Conservation (phyloP, 2,888 invertebrate genomes). For the Nomada hirtipes region DNA sequence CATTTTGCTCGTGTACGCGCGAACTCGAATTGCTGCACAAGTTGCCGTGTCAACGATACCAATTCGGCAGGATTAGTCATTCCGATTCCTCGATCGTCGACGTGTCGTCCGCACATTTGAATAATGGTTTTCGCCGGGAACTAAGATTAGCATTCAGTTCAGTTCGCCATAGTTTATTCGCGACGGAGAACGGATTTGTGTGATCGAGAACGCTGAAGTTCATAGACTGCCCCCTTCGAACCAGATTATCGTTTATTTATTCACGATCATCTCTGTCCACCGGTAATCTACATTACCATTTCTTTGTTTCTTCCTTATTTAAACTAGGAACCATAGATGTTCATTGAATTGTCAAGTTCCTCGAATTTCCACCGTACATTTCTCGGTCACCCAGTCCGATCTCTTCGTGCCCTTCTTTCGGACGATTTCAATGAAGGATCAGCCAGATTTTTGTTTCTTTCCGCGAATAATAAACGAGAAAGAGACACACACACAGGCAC, state of each 20-base stretch:
- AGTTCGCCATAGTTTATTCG: neutral
- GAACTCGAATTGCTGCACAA: neutral
- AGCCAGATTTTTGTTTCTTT: neutral
- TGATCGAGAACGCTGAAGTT: conserved; percentile 40
- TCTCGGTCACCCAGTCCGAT: neutral
- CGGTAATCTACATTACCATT: neutral
- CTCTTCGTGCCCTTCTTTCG: conserved; percentile 9
- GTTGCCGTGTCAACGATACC: neutral
- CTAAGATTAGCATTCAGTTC: conserved; percentile 10
- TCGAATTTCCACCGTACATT: neutral
- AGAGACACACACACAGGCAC: conserved; percentile 7
- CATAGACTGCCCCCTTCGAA: conserved; percentile 26
- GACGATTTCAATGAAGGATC: conserved; percentile 13
- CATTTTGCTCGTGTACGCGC: neutral
- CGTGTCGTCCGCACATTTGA: neutral
- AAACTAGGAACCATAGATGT: conserved; percentile 14
- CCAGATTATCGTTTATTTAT: neutral
- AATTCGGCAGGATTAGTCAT: neutral
- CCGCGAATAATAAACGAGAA: neutral
- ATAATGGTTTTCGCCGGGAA: conserved; percentile 29
- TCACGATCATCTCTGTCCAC: neutral
- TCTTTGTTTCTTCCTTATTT: neutral
- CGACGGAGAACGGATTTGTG: conserved; percentile 13
- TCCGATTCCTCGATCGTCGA: conserved; percentile 9
- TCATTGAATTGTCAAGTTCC: conserved; percentile 25